These are phyloP conservation scores for Remorina albescens DNA, from an alignment of 2,797 vertebrate species.

Conservation along the genomic window DNA sequence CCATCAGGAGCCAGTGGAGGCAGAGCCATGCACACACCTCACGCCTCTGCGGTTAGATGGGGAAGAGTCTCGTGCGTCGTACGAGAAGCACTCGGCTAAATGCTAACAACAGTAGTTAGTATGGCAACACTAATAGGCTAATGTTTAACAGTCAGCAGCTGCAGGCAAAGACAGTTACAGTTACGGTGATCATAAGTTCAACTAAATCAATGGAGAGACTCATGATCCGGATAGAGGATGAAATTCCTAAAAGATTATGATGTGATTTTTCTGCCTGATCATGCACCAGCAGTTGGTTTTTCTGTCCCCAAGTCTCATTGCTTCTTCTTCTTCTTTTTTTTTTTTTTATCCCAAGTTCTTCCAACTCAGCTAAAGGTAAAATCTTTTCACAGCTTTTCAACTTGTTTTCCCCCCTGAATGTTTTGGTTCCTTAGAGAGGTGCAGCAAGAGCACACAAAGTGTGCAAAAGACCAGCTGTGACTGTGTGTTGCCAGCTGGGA, in stretches of 20 bases:
- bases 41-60: too few relatives aligned
- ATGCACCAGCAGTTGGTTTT: too few relatives aligned
- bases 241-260: too few relatives aligned
- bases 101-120: background rate
- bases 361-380: background rate
- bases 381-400: background rate
- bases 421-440: background rate
- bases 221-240: too few relatives aligned
- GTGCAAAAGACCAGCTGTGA: background rate
- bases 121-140: background rate
- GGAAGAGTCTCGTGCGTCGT: too few relatives aligned
- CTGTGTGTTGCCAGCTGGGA: conserved; percentile 2
- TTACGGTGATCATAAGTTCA: background rate
- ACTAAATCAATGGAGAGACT: too few relatives aligned
- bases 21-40: too few relatives aligned
- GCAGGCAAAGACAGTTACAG: too few relatives aligned
- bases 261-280: too few relatives aligned
- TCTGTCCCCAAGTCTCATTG: background rate
- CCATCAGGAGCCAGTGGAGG: too few relatives aligned
- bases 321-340: background rate
- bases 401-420: background rate
- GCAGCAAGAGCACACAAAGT: background rate
- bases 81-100: too few relatives aligned
- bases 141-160: background rate
- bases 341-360: background rate